Percentiles rank a stretch among this genome's conserved stretches.
phyloP scores from a whole-genome alignment of 2,113 vertebrate genomes.

The Arvicanthis niloticus region DNA sequence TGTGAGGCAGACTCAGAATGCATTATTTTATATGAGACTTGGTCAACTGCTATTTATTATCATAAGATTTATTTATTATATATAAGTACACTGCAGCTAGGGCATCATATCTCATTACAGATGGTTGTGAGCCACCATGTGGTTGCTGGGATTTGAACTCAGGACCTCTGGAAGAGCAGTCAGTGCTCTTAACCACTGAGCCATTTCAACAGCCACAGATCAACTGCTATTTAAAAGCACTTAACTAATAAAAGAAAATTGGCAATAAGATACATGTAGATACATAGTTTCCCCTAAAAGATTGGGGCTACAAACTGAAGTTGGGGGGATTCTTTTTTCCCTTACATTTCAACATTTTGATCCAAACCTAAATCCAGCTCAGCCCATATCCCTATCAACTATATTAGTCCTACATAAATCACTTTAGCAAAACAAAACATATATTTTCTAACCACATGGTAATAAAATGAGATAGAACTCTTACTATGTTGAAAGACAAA shows the following conservation, averaged over 20 bases:
- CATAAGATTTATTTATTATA: too few species aligned
- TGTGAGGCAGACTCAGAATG: not conserved
- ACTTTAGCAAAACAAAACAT: slow-evolving; percentile 52
- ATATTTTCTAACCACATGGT: not conserved
- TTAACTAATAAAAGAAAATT: slow-evolving; percentile 2
- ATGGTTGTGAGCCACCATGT: too few species aligned
- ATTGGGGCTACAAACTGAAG: not conserved
- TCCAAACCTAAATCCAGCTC: not conserved
- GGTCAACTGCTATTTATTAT: not conserved
- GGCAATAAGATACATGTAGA: not conserved
- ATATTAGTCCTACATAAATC: not conserved
- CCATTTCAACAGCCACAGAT: too few species aligned
- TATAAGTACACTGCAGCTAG: too few species aligned
- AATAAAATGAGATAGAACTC: not conserved
- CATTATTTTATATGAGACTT: not conserved
- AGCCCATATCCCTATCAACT: not conserved
- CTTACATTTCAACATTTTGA: not conserved
- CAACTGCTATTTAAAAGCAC: not conserved
- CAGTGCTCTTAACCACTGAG: too few species aligned
- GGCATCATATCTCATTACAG: too few species aligned
- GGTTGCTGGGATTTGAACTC: too few species aligned
- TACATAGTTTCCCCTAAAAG: not conserved
- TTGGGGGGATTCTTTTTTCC: slow-evolving; percentile 2
- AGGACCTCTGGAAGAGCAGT: too few species aligned
- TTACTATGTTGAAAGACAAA: not conserved